Evolutionary conservation across 2,888 invertebrate species (phyloP).

Genomic region (Eulithis prunata): DNA sequence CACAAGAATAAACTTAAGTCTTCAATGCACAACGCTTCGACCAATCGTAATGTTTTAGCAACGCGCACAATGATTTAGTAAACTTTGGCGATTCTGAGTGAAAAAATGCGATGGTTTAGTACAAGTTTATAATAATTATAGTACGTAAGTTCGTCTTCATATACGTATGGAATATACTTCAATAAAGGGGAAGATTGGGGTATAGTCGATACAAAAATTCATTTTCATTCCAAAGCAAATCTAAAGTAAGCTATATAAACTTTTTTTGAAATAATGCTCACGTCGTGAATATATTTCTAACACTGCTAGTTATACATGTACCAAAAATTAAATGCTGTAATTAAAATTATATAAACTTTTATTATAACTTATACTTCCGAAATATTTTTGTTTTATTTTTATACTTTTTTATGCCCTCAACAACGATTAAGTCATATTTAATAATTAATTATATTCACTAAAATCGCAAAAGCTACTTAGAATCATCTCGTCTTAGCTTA

Average conservation of each 20-base stretch:
- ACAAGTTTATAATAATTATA: slow-evolving; percentile 38
- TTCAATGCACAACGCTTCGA: slow-evolving; percentile 75
- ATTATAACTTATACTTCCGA: slow-evolving; percentile 84
- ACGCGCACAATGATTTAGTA: slow-evolving; percentile 71
- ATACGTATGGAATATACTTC: slow-evolving; percentile 67
- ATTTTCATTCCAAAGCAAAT: slow-evolving; percentile 56
- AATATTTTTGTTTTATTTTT: slow-evolving; percentile 63
- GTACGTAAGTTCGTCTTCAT: slow-evolving; percentile 49
- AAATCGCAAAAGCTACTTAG: too few species aligned
- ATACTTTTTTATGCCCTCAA: too few species aligned
- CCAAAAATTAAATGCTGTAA: slow-evolving; percentile 76
- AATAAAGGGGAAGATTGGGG: slow-evolving; percentile 83
- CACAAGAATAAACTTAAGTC: slow-evolving; percentile 62
- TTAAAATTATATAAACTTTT: slow-evolving; percentile 80
- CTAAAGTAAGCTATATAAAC: slow-evolving; percentile 57
- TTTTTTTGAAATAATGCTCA: slow-evolving; percentile 74
- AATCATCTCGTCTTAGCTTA: too few species aligned
- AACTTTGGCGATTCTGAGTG: slow-evolving; percentile 46
- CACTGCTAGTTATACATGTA: slow-evolving; percentile 81
- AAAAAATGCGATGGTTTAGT: slow-evolving; percentile 13
- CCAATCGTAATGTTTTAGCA: slow-evolving; percentile 60
- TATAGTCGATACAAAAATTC: slow-evolving; percentile 58
- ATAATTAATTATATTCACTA: too few species aligned
- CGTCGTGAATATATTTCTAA: slow-evolving; percentile 75
- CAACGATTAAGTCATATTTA: too few species aligned